A percentile compares a stretch with the other conserved stretches of the same genome.
phyloP scores from a whole-genome alignment of 2,888 invertebrate genomes.

The Pharmacophagus antenor region DNA sequence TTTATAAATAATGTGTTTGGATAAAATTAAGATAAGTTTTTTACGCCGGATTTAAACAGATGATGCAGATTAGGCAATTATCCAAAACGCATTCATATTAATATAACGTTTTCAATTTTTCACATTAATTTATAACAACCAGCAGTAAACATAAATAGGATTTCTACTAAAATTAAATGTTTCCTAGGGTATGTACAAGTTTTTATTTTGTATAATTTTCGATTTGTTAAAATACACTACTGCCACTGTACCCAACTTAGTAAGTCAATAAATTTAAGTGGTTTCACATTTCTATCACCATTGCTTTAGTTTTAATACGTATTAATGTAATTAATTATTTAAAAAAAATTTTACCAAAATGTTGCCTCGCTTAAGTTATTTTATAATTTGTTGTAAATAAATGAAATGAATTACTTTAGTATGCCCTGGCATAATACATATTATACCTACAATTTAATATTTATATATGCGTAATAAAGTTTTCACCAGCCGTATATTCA shows the following conservation, averaged over 20 bases:
- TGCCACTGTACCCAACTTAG: constrained; percentile 29
- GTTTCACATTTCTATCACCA: constrained; percentile 29
- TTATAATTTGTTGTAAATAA: constrained; percentile 65
- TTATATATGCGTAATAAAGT: constrained; percentile 60
- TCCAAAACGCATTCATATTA: constrained; percentile 42
- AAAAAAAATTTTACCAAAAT: constrained; percentile 75
- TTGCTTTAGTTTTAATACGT: constrained; percentile 41
- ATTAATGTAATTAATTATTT: constrained; percentile 58
- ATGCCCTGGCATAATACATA: constrained; percentile 70
- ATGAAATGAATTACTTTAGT: constrained; percentile 61
- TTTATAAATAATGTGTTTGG: constrained; percentile 34
- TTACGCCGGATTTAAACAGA: constrained; percentile 27
- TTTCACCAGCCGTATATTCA: constrained; percentile 65
- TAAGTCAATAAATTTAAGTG: constrained; percentile 21
- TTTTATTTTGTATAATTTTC: constrained; percentile 35
- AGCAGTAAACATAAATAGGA: not conserved
- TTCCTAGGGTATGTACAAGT: constrained; percentile 65
- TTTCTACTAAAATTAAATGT: constrained; percentile 48
- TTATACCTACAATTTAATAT: constrained; percentile 46
- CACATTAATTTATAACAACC: constrained; percentile 19
- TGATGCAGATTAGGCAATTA: constrained; percentile 42
- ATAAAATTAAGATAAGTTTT: constrained; percentile 28
- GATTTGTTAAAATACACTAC: constrained; percentile 18
- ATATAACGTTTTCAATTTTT: constrained; percentile 27
- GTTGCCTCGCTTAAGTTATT: constrained; percentile 78